Conservation (phyloP, 2,113 vertebrate genomes). For the Mandrillus leucophaeus region DNA sequence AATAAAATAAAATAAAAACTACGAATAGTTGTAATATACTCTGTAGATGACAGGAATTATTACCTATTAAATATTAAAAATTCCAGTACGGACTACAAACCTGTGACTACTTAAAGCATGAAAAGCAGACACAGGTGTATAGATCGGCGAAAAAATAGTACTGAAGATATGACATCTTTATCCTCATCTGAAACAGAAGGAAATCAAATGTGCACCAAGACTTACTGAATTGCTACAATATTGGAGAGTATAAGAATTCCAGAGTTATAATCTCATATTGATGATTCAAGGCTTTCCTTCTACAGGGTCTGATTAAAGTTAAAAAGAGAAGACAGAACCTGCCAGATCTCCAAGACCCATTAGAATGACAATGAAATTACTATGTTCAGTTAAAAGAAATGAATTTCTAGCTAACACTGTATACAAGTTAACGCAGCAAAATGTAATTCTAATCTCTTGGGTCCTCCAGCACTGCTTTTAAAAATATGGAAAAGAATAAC, state of each 20-base stretch:
- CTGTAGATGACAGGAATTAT: not conserved
- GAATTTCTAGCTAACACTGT: not conserved
- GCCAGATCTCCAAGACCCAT: not conserved
- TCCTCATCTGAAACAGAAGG: not conserved
- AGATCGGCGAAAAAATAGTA: rapidly evolving
- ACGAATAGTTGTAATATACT: not conserved
- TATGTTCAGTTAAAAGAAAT: not conserved
- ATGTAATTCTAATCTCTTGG: not conserved
- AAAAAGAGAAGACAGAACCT: not conserved
- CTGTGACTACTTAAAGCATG: not conserved
- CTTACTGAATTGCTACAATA: rapidly evolving
- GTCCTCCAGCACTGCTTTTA: not conserved
- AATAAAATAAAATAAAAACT: not conserved
- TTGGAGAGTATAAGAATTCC: rapidly evolving
- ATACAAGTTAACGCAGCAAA: not conserved
- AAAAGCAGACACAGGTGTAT: rapidly evolving
- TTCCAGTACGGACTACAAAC: not conserved
- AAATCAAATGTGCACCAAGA: rapidly evolving
- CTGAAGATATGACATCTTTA: rapidly evolving
- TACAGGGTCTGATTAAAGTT: not conserved
- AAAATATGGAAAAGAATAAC: not conserved
- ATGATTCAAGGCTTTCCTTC: too few species aligned
- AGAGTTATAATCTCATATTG: rapidly evolving
- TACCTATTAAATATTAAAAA: not conserved
- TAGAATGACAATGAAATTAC: not conserved